Base-by-base conservation (phyloP, 1,140 invertebrate genomes). In the Zaprionus capensis region DNA sequence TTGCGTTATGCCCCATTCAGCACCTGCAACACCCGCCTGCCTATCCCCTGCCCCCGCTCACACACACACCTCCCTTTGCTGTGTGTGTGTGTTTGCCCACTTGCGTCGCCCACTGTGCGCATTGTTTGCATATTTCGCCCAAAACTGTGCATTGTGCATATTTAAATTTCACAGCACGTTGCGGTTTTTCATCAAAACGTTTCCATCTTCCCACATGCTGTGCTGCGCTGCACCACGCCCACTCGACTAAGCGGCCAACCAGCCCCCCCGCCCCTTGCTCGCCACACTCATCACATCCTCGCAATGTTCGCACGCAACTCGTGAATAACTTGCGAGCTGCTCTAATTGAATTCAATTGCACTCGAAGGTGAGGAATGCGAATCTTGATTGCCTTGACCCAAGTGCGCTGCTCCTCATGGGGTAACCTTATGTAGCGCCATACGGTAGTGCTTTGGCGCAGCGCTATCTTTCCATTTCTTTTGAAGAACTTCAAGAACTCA, bases 61-160 rank as follows among this genome's bases (percentile, higher is more conserved):
- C 5, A 15, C 41, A 15, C n/a, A 26, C 4, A 24, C 12, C n/a
- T 4, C 15, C 7, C 6, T 12, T 3, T 51, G 11, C 11, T 51
- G 46, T 24, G 46, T 14, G 17, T 4, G 28, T n/a, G n/a, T 46
- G 41, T 7, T 31, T 15, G 9, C 31, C 20, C 53, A 26, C 41
- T 44, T 44, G 41, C 41, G 15, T n/a, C 41, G 41, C 14, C 11
- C 71, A 51, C 41, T 56, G 82, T 79, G 74, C 82, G 78, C 81
- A 73, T 82, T 88, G 81, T 83, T 86, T 78, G 76, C 64, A 75
- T 80, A 68, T 78, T 78, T 76, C 80, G 77, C 84, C 78, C 57
- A 81, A 83, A 87, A 88, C 77, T 84, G 88, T 88, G 84, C 84
- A 88, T 59, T 65, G 65, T 69, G 78, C 84, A 81, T 88, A 88